Conservation (phyloP, 1,140 invertebrate species). For the Bombus vancouverensis region DNA sequence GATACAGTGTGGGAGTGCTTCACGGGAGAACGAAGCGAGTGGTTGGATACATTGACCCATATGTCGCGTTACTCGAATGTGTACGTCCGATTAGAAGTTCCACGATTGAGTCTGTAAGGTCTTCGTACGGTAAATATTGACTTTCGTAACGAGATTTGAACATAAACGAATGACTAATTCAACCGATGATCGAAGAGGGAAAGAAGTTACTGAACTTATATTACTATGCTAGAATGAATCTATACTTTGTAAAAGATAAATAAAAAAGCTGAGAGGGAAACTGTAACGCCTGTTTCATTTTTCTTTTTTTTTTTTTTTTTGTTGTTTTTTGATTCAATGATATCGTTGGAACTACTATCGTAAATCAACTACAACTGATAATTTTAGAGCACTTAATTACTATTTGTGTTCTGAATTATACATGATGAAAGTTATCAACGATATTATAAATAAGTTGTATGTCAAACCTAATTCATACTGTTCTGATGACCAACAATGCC, state of each 20-base stretch:
- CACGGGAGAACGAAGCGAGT: no score
- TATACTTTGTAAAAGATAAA: neutral
- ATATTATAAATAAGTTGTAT: neutral
- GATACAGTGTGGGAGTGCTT: neutral
- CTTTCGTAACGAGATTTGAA: neutral
- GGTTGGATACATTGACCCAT: constrained; percentile 6
- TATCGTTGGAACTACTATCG: no score
- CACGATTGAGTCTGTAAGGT: neutral
- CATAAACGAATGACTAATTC: constrained; percentile 3
- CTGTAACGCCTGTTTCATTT: neutral
- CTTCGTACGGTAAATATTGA: constrained; percentile 20
- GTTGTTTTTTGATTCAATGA: neutral
- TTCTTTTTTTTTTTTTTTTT: no score
- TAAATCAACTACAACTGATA: no score
- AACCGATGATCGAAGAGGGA: neutral
- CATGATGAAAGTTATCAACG: no score
- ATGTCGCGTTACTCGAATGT: neutral
- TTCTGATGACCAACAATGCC: neutral
- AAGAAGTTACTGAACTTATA: neutral
- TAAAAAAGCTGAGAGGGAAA: neutral
- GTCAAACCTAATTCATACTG: neutral
- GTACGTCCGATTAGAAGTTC: neutral
- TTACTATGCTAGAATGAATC: neutral
- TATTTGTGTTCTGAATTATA: no score
- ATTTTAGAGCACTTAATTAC: neutral